Conservation (phyloP, 2,888 invertebrate genomes). For the Palloptera scutellata region DNA sequence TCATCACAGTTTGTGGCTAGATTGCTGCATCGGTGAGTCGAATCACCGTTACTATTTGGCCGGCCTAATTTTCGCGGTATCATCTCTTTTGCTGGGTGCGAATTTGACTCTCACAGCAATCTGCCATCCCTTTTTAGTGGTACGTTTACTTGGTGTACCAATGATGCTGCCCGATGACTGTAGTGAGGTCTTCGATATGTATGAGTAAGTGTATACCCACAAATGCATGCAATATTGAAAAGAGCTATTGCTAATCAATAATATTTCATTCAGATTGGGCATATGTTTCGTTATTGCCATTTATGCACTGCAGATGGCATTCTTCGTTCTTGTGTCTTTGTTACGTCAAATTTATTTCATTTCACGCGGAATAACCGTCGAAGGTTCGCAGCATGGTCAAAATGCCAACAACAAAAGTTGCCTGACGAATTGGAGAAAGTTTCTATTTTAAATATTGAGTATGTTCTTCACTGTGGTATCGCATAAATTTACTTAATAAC, state of each 20-base stretch:
- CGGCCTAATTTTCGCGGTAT: conserved; percentile 72
- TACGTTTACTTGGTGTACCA: conserved; percentile 54
- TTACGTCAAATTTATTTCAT: conserved; percentile 64
- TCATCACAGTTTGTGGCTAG: conserved; percentile 85
- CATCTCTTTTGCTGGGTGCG: conserved; percentile 76
- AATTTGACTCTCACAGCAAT: conserved; percentile 87
- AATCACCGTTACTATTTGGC: conserved; percentile 80
- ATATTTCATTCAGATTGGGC: conserved; percentile 65
- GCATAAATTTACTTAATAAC: neutral
- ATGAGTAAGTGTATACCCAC: conserved; percentile 48
- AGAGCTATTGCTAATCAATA: neutral
- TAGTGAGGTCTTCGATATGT: conserved; percentile 81
- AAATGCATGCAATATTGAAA: neutral
- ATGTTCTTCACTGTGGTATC: neutral
- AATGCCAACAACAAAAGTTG: conserved; percentile 28
- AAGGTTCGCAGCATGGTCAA: conserved; percentile 64
- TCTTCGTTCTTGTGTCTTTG: conserved; percentile 66
- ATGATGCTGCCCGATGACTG: conserved; percentile 85
- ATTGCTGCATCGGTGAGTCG: conserved; percentile 82
- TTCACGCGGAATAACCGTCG: conserved; percentile 66
- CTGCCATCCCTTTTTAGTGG: conserved; percentile 73
- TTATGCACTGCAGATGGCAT: conserved; percentile 65
- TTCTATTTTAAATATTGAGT: conserved; percentile 14
- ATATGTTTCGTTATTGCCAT: conserved; percentile 69
- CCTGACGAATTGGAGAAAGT: conserved; percentile 16